Percentiles rank a stretch among this genome's conserved stretches.
Evolutionary conservation across 2,888 invertebrate species (phyloP).

Genomic region (Coremacera marginata): DNA sequence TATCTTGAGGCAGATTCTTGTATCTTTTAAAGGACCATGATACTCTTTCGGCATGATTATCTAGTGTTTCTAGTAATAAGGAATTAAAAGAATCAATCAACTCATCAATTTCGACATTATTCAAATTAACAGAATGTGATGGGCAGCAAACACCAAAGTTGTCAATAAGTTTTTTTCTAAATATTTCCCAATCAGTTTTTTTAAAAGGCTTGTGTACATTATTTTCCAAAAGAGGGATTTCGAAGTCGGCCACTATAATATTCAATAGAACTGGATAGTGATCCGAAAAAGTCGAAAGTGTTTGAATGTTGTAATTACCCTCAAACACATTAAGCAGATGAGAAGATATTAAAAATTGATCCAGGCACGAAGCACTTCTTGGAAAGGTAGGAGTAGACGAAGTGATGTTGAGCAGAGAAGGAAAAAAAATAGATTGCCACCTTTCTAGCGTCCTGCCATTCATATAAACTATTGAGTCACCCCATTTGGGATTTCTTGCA

Average conservation of each 20-base stretch:
- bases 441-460: background rate
- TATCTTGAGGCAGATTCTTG: background rate
- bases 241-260: background rate
- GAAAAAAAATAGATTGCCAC: background rate
- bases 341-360: background rate
- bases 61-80: background rate
- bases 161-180: background rate
- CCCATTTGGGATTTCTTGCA: background rate
- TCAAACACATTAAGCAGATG: background rate
- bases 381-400: background rate
- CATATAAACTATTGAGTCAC: background rate
- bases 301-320: background rate
- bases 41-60: background rate
- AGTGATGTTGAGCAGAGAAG: background rate
- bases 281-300: background rate
- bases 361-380: background rate
- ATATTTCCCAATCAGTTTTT: background rate
- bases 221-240: background rate
- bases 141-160: background rate
- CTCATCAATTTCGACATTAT: background rate
- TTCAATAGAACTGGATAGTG: background rate
- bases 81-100: background rate
- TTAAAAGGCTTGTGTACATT: background rate
- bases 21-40: background rate
- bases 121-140: background rate